Evolutionary conservation across 2,113 vertebrate species (phyloP).

Genomic region (mouse (Mus musculus)): GRCm39 chr14:6905501-6906000

Average conservation of each 20-base stretch:
- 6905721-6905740: not conserved
- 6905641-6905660: not conserved
- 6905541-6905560: not conserved
- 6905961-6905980: not conserved
- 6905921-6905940: not conserved
- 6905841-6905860: not conserved
- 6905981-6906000: not conserved
- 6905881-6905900: not conserved
- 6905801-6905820: not conserved
- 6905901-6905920: not conserved
- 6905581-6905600: not conserved
- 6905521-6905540: constrained; percentile 1
- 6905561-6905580: not conserved
- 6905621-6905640: not conserved
- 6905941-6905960: not conserved
- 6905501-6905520: constrained; percentile 29
- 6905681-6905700: not conserved
- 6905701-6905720: not conserved
- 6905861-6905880: not conserved
- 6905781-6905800: not conserved
- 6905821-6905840: not conserved
- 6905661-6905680: not conserved
- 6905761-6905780: not conserved
- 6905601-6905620: no score
- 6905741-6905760: not conserved